phyloP scores from a whole-genome alignment of 2,888 invertebrate genomes.

The Andrena marginata region DNA sequence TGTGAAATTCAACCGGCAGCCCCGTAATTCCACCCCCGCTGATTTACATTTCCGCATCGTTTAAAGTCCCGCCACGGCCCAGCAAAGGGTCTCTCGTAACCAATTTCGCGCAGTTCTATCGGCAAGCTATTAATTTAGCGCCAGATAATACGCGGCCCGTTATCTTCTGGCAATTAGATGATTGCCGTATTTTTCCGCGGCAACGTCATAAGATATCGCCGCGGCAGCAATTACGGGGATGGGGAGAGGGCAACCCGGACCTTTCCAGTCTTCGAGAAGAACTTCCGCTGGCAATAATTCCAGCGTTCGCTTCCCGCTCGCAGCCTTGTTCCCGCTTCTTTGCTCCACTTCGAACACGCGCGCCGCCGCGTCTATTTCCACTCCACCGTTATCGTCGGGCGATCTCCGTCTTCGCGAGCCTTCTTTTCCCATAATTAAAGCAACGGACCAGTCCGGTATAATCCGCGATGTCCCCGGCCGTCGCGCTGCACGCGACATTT shows the following conservation, averaged over 20 bases:
- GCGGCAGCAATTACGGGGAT: neutral
- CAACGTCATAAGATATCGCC: neutral
- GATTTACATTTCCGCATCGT: slow-evolving; percentile 16
- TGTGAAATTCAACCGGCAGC: slow-evolving; percentile 25
- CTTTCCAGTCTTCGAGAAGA: neutral
- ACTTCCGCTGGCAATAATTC: slow-evolving; percentile 36
- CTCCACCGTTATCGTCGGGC: slow-evolving; percentile 52
- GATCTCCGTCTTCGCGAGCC: slow-evolving; percentile 39
- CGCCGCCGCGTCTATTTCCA: slow-evolving; percentile 15
- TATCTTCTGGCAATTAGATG: neutral
- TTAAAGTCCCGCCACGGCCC: neutral
- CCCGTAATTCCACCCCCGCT: slow-evolving; percentile 15
- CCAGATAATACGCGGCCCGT: neutral
- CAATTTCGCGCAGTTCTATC: neutral
- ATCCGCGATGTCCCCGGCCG: slow-evolving; percentile 13
- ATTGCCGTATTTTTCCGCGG: neutral
- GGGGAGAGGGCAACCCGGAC: neutral
- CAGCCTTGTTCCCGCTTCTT: slow-evolving; percentile 28
- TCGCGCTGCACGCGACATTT: neutral
- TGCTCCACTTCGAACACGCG: slow-evolving; percentile 10
- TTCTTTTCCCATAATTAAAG: slow-evolving; percentile 33
- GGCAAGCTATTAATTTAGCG: neutral
- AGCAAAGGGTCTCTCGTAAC: neutral
- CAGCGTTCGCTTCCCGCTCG: slow-evolving; percentile 24
- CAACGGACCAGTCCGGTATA: slow-evolving; percentile 19